Base-by-base conservation (phyloP, 2,113 vertebrate genomes). In the Peromyscus polionotus region DNA sequence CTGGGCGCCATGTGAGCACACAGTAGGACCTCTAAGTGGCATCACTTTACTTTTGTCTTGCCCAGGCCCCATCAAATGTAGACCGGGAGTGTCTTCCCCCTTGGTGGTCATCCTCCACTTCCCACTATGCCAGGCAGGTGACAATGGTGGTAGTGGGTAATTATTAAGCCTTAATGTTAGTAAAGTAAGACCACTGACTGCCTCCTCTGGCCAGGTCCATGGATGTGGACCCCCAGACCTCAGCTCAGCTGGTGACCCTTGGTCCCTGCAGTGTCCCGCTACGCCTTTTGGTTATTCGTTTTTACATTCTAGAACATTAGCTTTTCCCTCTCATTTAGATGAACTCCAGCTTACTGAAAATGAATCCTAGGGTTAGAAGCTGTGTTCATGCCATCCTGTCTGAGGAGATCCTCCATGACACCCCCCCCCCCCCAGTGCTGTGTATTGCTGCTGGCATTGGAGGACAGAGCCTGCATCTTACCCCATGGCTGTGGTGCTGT, bases 161-260 rank as follows among this genome's bases (percentile, higher is more conserved):
- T 93, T 54, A 81, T 96, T 94, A 96, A 94, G 24, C 87, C 73
- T 39, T 93, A 22, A 39, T 16, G 16, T 94, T 59, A 84, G 79
- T 84, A 91, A 45, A n/a, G 61, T 65, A 79, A 88, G 72, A 51
- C n/a, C 0, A 51, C 45, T 7, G 42, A 39, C 28, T 87, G 54
- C 72, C 63, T 76, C n/a, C 63, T 93, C 67, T 94, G 90, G 95
- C 51, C 3, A 1, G 39, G 45, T 75, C 28, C 65, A 3, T 17
- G 36, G 63, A 16, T 7, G n/a, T 7, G 3, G 0, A 36, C 80
- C 84, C 45, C 7, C 7, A 45, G 33, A 42, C 13, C 68, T 54
- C 48, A 75, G 20, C 42, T 11, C 36, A 72, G 54, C 68, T 1
- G 3, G 63, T 26, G 31, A 88, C 33, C 1, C 9, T 88, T 54